A percentile compares a stretch with the other conserved stretches of the same genome.
These are phyloP conservation scores for Rhodinocichla rosea DNA, from an alignment of 2,113 vertebrate genomes.

Conservation along the genomic window DNA sequence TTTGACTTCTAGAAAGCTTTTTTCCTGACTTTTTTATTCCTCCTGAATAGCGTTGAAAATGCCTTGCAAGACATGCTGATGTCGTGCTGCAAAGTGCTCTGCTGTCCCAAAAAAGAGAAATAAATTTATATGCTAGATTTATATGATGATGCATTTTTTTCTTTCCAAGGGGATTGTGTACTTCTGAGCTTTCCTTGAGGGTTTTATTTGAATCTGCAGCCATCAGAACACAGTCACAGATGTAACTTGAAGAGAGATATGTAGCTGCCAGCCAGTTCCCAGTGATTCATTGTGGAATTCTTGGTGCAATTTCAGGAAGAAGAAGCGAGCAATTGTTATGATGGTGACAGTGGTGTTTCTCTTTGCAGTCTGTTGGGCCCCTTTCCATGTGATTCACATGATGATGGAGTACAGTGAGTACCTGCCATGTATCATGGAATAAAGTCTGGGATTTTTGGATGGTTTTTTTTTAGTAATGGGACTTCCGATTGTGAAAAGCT, in stretches of 20 bases:
- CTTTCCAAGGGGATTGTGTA: not conserved
- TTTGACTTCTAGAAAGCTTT: not conserved
- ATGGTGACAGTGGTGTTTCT: constrained; percentile 78
- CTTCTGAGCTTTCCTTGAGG: not conserved
- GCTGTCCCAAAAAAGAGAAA: not conserved
- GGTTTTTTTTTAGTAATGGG: not conserved
- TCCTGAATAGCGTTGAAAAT: not conserved
- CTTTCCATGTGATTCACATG: constrained; percentile 76
- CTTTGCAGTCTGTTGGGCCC: constrained; percentile 77
- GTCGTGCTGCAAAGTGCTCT: not conserved
- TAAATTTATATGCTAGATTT: not conserved
- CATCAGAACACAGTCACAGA: not conserved
- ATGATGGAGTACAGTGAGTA: constrained; percentile 76
- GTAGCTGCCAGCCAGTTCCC: not conserved
- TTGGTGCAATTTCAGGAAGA: constrained; percentile 69
- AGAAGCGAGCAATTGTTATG: constrained; percentile 76
- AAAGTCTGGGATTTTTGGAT: not conserved
- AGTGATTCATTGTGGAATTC: constrained; percentile 41
- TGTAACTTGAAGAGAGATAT: not conserved
- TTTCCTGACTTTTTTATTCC: not conserved
- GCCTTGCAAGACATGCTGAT: not conserved
- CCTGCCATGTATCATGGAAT: not conserved
- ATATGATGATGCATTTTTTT: not conserved
- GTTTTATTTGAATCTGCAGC: not conserved
- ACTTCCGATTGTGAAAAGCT: not conserved